phyloP scores from a whole-genome alignment of 2,113 vertebrate genomes.

The Eulemur macaco region DNA sequence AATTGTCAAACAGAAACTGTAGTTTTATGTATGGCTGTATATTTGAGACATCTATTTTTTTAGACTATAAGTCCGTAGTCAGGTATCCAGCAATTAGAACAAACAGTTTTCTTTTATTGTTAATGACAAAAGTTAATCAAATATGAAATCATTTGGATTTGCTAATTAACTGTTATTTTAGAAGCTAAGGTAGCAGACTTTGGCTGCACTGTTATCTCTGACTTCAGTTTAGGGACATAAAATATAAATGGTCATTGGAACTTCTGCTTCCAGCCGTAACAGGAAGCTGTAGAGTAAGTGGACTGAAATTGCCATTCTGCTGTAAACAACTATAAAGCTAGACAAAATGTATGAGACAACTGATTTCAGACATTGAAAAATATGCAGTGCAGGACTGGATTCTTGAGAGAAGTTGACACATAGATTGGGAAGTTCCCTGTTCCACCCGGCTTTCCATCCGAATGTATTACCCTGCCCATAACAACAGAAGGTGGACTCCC shows the following conservation, averaged over 20 bases:
- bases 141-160: background rate
- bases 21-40: background rate
- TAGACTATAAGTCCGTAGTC: background rate
- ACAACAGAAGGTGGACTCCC: background rate
- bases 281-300: background rate
- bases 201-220: background rate
- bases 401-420: background rate
- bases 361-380: background rate
- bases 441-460: background rate
- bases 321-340: background rate
- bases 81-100: background rate
- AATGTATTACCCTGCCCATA: background rate
- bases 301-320: background rate
- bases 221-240: background rate
- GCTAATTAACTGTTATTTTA: background rate
- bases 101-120: background rate
- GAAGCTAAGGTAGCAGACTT: background rate
- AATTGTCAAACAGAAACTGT: background rate
- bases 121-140: constrained; percentile 20
- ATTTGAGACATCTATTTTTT: background rate
- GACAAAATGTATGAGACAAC: background rate
- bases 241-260: background rate
- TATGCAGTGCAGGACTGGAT: background rate
- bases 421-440: background rate
- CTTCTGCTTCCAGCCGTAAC: background rate